Evolutionary conservation across 1,140 invertebrate genomes (phyloP), one percentile per base, ranked within the genome.

Genomic region (Hirudo medicinalis): DNA sequence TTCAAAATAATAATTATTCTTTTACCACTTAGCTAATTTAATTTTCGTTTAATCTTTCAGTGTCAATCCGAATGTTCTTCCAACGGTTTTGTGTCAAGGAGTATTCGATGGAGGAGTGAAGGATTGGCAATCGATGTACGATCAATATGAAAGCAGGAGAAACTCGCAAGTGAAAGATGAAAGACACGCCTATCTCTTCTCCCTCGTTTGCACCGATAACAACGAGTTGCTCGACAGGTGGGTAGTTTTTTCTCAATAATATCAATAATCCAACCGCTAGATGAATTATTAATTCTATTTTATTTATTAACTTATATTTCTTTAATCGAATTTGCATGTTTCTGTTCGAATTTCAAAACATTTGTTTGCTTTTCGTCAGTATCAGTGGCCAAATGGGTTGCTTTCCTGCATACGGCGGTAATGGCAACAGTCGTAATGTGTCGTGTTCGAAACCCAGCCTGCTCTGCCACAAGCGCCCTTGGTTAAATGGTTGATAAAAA

Each of bases 121-220:
- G 9, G 57, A 13, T n/a, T 63, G 57, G 57, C 8, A 19, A 15
- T 0, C 17, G 20, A 63, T 63, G 29, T n/a, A 32, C 11, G 19
- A 63, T 4, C 57, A 63, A 15, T 63, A 63, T 15, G 15, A 11
- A 13, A n/a, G 2, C 22, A 63, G 57, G 19, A 63, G 29, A 63
- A 4, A 3, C 1, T 25, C 57, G 0, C 57, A 63, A 22, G 57
- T 63, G 57, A 63, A 63, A 17, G 69, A 70, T 49, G 69, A 70
- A 54, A 43, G 69, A 70, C 27, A 70, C 22, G 69, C 69, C 69
- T 70, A 70, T 43, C 3, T 70, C 15, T 70, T 70, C 43, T 36
- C 36, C 11, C 36, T 70, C 32, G 15, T 49, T 20, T 70, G 69
- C 43, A 70, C 36, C 36, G 17, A 22, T 8, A 25, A 54, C 43